Evolutionary conservation across 2,888 invertebrate genomes (phyloP).

Genomic region (Nomada hirtipes): DNA sequence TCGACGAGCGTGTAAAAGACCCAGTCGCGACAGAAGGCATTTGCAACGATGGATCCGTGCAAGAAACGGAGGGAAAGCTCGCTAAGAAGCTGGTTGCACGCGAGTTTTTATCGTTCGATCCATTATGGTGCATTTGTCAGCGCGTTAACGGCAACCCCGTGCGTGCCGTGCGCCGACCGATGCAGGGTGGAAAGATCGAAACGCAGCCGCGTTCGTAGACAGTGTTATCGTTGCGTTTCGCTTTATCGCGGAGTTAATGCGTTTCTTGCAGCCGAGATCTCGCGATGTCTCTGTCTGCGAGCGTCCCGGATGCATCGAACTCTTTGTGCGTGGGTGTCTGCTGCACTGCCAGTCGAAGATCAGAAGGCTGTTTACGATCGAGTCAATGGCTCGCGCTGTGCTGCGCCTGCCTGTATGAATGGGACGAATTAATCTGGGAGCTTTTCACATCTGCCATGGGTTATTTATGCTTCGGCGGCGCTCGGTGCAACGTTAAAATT

Average conservation of each 20-base stretch:
- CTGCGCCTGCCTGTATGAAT: constrained; percentile 8
- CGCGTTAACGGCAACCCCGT: not conserved
- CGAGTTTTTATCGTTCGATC: constrained; percentile 21
- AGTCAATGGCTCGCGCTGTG: constrained; percentile 42
- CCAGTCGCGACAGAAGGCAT: not conserved
- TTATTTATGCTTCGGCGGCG: constrained; percentile 1
- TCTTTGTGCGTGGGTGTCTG: constrained; percentile 48
- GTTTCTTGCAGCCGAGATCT: constrained; percentile 55
- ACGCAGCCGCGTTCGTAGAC: not conserved
- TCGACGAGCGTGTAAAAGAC: not conserved
- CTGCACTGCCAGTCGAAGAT: constrained; percentile 21
- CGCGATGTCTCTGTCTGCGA: constrained; percentile 25
- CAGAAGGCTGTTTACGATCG: constrained; percentile 44
- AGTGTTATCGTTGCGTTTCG: constrained; percentile 33
- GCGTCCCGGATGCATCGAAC: constrained; percentile 29
- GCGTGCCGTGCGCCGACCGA: not conserved
- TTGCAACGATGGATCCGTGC: not conserved
- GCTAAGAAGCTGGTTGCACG: constrained; percentile 1
- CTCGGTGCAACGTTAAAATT: not conserved
- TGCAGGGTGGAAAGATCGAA: constrained; percentile 1
- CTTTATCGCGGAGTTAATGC: constrained; percentile 66
- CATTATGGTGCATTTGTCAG: constrained; percentile 33
- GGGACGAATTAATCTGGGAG: constrained; percentile 30
- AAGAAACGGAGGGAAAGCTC: constrained; percentile 6
- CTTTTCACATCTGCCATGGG: constrained; percentile 19